Evolutionary conservation across 2,797 vertebrate species (phyloP).

Genomic region (Pelodytes ibericus): DNA sequence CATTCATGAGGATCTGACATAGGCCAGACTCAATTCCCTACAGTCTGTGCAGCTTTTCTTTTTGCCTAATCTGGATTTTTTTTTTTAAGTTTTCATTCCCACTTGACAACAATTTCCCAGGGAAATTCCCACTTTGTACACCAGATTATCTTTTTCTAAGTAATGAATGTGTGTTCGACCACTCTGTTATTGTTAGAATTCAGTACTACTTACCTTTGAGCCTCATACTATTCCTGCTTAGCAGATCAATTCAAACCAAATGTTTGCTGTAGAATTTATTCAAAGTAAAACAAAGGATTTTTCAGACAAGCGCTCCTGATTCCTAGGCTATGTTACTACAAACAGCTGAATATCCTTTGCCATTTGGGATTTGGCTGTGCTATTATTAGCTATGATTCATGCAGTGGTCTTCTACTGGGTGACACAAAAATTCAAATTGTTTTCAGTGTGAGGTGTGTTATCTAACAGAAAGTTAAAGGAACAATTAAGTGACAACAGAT

Average conservation of each 20-base stretch:
- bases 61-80: constrained; percentile 32
- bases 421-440: too few relatives aligned
- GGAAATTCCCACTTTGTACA: constrained; percentile 32
- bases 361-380: constrained; percentile 18
- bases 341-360: constrained; percentile 12
- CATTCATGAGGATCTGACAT: constrained; percentile 44
- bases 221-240: background rate
- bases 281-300: constrained; percentile 4
- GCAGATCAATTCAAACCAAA: background rate
- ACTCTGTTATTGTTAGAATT: constrained; percentile 24
- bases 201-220: background rate
- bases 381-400: constrained; percentile 13
- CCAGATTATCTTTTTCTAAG: constrained; percentile 21
- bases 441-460: too few relatives aligned
- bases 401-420: constrained; percentile 8
- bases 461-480: too few relatives aligned
- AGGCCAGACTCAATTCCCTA: constrained; percentile 22
- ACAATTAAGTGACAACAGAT: too few relatives aligned
- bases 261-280: constrained; percentile 8
- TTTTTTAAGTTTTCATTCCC: background rate
- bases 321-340: constrained; percentile 8
- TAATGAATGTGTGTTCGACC: background rate
- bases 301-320: background rate
- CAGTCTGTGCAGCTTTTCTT: constrained; percentile 1
- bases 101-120: constrained; percentile 28